Base-by-base conservation (phyloP, 2,888 invertebrate genomes). In the Melanargia galathea region DNA sequence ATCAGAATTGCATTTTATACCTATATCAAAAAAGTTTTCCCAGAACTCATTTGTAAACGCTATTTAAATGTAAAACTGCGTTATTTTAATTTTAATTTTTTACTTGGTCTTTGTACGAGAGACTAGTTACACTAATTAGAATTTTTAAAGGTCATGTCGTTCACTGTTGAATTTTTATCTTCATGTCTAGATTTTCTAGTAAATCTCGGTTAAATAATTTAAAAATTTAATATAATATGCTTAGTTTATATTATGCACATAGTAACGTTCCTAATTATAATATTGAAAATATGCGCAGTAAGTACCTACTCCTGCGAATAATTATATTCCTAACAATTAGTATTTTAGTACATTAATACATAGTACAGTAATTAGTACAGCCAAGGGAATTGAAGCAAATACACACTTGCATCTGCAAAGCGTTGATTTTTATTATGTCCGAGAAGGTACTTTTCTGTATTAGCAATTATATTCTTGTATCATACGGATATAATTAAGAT, bases 71-170 rank as follows among this genome's bases (percentile, higher is more conserved):
- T 40, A 40, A 40, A 40, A 40, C 40, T 40, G 7, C 16, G 16
- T 40, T n/a, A 7, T n/a, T 40, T 40, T 40, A 16, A 40, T 46
- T 46, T 45, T 45, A 7, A 45, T n/a, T 46, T 46, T 48, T 24
- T 24, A 48, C 22, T 48, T 10, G 13, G 24, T 11, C 46, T 48
- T 22, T 48, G 40, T 40, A 40, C 40, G 6, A n/a, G 6, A 16
- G 7, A 13, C 2, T 5, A 40, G 16, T 16, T 40, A 40, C 16
- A 16, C 40, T 40, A 16, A 40, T 40, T 40, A 40, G 40, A 40
- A 40, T 40, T 16, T 40, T 11, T 38, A 38, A 38, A 6, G 35
- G 2, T 8, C 33, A 35, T 35, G 16, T 16, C 5, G 16, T 7
- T 40, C 5, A 40, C n/a, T 16, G 16, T n/a, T 40, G 40, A 40